These are phyloP conservation scores for Serilophus lunatus DNA, from an alignment of 2,113 vertebrate species.

Conservation along the genomic window DNA sequence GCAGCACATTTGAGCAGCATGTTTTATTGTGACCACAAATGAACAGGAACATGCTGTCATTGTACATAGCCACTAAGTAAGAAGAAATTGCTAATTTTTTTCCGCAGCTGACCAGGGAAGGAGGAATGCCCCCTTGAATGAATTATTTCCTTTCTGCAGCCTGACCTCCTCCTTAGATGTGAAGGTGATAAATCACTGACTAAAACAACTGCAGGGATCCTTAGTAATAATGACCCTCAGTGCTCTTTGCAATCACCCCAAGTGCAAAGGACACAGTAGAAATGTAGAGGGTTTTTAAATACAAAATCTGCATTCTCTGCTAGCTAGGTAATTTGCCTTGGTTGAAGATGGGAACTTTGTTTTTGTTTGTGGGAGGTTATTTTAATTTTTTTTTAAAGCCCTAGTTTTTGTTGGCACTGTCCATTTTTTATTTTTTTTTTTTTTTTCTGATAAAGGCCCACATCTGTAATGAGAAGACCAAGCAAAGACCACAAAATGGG, in stretches of 20 bases:
- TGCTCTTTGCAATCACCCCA: slow-evolving; percentile 1
- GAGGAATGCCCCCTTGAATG: slow-evolving; percentile 52
- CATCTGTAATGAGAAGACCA: not conserved
- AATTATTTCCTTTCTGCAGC: slow-evolving; percentile 44
- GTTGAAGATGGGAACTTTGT: not conserved
- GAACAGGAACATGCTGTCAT: not conserved
- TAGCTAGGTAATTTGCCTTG: not conserved
- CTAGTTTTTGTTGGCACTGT: not conserved
- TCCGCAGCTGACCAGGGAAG: not conserved
- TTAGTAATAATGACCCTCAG: slow-evolving; percentile 65
- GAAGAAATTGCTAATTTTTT: slow-evolving; percentile 38
- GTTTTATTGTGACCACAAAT: slow-evolving; percentile 28
- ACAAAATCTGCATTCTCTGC: not conserved
- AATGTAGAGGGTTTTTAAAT: not conserved
- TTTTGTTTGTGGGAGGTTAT: not conserved
- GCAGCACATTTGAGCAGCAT: not conserved
- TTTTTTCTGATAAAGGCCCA: fast-evolving
- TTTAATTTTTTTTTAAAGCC: not conserved
- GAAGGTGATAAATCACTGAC: slow-evolving; percentile 68
- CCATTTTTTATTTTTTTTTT: not conserved
- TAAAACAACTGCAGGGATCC: slow-evolving; percentile 55
- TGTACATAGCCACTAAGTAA: slow-evolving; percentile 46
- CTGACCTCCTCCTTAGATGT: slow-evolving; percentile 41
- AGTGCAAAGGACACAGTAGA: slow-evolving; percentile 14
- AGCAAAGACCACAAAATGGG: not conserved